Conservation (phyloP, 2,888 invertebrate species). For the Meghimatium bilineatum region DNA sequence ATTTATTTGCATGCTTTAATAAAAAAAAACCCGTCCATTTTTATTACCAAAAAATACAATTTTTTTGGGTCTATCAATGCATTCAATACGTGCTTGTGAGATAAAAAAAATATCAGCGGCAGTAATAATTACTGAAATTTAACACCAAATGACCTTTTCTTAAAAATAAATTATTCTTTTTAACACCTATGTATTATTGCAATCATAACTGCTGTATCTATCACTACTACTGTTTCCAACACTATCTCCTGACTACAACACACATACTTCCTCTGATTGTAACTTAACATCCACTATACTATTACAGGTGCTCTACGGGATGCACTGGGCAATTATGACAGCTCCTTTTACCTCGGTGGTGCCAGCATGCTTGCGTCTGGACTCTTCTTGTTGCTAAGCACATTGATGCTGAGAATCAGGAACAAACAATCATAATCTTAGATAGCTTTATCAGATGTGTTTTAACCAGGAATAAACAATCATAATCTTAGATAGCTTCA, state of each 20-base stretch:
- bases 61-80: no score
- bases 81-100: no score
- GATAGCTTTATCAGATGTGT: no score
- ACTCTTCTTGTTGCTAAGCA: constrained; percentile 2
- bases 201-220: neutral
- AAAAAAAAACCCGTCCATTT: no score
- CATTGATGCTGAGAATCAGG: neutral
- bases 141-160: no score
- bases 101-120: no score
- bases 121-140: no score
- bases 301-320: constrained; percentile 26
- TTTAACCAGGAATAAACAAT: neutral
- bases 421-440: constrained; percentile 11
- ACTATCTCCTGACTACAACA: neutral
- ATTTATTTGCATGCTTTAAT: no score
- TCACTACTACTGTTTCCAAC: neutral
- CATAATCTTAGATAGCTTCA: neutral
- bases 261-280: neutral
- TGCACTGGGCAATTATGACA: constrained; percentile 27
- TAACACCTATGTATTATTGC: no score
- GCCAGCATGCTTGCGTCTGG: constrained; percentile 24
- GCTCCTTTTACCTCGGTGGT: constrained; percentile 33
- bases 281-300: neutral
- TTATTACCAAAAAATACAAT: no score
- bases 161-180: no score